Percentiles rank a stretch among this genome's conserved stretches.
Conservation (phyloP, 2,797 vertebrate species). For the Danionella dracula region DNA sequence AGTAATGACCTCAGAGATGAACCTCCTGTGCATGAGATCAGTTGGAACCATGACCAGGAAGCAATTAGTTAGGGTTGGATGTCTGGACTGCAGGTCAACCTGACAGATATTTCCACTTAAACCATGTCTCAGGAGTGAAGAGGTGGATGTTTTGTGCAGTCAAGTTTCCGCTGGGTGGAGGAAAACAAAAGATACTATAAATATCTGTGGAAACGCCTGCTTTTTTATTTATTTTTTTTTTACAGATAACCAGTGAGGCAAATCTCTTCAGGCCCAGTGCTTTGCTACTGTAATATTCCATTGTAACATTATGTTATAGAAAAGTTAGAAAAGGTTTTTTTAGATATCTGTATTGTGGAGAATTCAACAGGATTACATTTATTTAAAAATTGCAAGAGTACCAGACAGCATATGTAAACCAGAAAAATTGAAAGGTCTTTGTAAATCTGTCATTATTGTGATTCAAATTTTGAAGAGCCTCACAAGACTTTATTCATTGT, state of each 20-base stretch:
- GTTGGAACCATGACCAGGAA: conserved; percentile 67
- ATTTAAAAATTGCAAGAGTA: no score
- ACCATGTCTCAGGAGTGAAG: conserved; percentile 46
- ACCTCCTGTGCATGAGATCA: conserved; percentile 47
- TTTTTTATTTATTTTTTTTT: no score
- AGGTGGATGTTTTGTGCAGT: conserved; percentile 26
- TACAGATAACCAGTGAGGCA: conserved; percentile 24
- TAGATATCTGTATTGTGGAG: no score
- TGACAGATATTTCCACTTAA: conserved; percentile 55
- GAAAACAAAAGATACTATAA: conserved; percentile 30
- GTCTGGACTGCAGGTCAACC: conserved; percentile 53
- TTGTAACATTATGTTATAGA: no score
- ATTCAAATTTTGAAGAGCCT: no score
- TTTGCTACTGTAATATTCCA: background rate
- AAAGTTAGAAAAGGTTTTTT: no score
- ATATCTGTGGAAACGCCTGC: conserved; percentile 28
- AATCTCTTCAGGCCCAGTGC: conserved; percentile 3
- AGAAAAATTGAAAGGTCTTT: no score
- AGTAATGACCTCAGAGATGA: conserved; percentile 42
- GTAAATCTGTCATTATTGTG: no score
- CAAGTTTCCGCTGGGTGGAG: conserved; percentile 35
- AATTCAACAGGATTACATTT: no score
- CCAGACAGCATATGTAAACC: no score
- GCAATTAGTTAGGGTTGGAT: conserved; percentile 61
- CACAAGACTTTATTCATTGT: no score